Evolutionary conservation across 2,888 invertebrate genomes (phyloP).

Genomic region (Lycocerus yunnanus): DNA sequence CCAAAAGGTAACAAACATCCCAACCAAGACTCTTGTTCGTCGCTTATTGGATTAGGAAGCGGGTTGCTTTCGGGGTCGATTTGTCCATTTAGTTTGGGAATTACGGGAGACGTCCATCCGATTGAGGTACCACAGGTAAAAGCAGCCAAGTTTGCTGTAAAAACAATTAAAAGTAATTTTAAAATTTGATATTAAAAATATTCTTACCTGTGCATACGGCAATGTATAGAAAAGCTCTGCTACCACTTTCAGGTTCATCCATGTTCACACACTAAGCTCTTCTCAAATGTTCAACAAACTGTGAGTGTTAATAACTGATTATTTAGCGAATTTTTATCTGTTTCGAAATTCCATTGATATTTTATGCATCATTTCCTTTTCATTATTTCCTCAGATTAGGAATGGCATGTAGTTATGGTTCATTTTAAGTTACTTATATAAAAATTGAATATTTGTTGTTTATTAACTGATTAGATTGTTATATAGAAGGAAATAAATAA

Average conservation of each 20-base stretch:
- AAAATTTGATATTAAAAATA: not conserved
- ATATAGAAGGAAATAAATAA: no score
- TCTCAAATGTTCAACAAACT: not conserved
- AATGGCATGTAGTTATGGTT: not conserved
- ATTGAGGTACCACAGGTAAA: slow-evolving; percentile 56
- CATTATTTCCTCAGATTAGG: not conserved
- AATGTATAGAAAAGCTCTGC: slow-evolving; percentile 18
- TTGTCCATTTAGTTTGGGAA: slow-evolving; percentile 45
- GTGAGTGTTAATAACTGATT: not conserved
- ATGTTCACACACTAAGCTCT: not conserved
- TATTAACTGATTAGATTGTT: no score
- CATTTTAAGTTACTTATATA: no score
- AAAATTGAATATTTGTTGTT: no score
- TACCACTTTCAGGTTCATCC: slow-evolving; percentile 1
- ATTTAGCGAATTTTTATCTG: not conserved
- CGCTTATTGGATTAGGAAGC: slow-evolving; percentile 47
- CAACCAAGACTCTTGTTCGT: slow-evolving; percentile 59
- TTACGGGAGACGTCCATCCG: slow-evolving; percentile 58
- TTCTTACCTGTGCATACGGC: slow-evolving; percentile 23
- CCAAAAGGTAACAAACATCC: slow-evolving; percentile 60
- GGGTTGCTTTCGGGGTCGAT: slow-evolving; percentile 33
- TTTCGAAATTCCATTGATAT: not conserved
- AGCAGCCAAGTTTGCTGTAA: slow-evolving; percentile 52
- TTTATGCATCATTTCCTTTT: not conserved
- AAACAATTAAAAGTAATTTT: not conserved